phyloP scores from a whole-genome alignment of 2,888 invertebrate species.

The Drosophila longiperda region DNA sequence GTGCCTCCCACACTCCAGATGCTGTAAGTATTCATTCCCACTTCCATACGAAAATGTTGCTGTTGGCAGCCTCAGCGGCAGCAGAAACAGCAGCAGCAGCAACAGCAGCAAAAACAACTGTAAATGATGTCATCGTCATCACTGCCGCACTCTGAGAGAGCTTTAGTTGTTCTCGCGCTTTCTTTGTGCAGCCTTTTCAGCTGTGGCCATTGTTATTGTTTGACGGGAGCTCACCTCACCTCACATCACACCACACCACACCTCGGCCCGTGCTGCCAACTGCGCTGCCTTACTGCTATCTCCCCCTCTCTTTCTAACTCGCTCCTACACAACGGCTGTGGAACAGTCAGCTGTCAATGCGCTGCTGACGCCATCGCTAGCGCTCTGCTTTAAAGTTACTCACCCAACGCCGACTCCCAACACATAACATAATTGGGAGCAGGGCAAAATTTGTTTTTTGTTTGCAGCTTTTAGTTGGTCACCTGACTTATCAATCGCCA shows the following conservation, averaged over 20 bases:
- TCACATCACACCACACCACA: neutral
- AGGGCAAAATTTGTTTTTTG: neutral
- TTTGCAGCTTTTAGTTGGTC: constrained; percentile 13
- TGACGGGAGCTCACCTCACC: constrained; percentile 2
- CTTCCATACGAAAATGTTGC: neutral
- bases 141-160: constrained; percentile 32
- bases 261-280: constrained; percentile 4
- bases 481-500: constrained; percentile 34
- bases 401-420: constrained; percentile 47
- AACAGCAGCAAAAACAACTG: constrained; percentile 34
- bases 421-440: neutral
- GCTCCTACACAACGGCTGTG: neutral
- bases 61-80: neutral
- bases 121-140: constrained; percentile 71
- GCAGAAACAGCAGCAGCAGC: constrained; percentile 27
- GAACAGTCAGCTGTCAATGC: constrained; percentile 58
- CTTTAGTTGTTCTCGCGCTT: constrained; percentile 35
- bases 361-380: constrained; percentile 72
- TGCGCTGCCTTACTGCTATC: neutral
- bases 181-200: constrained; percentile 16
- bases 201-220: constrained; percentile 33
- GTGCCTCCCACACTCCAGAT: constrained; percentile 47
- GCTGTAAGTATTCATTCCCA: constrained; percentile 56
- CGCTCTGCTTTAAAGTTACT: constrained; percentile 51
- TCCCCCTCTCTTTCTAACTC: neutral